phyloP scores from a whole-genome alignment of 1,140 invertebrate genomes.

The Sminthurides bifidus region DNA sequence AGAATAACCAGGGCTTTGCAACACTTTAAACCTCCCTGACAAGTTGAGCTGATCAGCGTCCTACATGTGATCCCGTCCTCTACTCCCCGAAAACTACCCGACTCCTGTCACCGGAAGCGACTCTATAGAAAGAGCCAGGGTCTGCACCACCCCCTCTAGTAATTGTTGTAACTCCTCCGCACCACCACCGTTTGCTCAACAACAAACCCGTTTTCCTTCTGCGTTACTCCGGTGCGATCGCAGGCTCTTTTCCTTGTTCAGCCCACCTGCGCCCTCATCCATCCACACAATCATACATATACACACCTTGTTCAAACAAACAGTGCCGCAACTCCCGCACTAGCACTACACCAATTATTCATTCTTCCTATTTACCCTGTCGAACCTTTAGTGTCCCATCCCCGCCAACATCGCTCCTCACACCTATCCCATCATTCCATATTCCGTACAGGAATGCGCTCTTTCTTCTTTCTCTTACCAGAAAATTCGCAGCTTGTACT shows the following conservation, averaged over 20 bases:
- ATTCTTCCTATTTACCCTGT: no score
- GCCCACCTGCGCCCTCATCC: constrained; percentile 24
- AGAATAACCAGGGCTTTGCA: background rate
- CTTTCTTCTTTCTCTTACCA: no score
- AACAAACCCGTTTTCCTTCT: no score
- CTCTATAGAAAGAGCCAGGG: constrained; percentile 31
- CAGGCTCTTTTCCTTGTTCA: background rate
- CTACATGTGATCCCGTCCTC: constrained; percentile 22
- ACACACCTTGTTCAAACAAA: background rate
- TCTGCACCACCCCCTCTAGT: constrained; percentile 10
- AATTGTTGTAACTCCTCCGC: background rate
- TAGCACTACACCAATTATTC: no score
- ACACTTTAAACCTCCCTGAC: no score
- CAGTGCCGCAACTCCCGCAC: no score
- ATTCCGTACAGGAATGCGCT: no score
- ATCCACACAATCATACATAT: background rate
- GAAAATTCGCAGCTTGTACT: no score
- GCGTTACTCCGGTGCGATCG: background rate
- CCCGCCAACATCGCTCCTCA: no score
- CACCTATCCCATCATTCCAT: no score
- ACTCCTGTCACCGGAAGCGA: constrained; percentile 32
- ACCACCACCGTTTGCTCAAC: background rate
- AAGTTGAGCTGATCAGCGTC: no score
- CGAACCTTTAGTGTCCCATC: no score
- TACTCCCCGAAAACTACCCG: constrained; percentile 28